A percentile compares a stretch with the other conserved stretches of the same genome.
Conservation (phyloP, 2,888 invertebrate species). For the Xestia xanthographa region DNA sequence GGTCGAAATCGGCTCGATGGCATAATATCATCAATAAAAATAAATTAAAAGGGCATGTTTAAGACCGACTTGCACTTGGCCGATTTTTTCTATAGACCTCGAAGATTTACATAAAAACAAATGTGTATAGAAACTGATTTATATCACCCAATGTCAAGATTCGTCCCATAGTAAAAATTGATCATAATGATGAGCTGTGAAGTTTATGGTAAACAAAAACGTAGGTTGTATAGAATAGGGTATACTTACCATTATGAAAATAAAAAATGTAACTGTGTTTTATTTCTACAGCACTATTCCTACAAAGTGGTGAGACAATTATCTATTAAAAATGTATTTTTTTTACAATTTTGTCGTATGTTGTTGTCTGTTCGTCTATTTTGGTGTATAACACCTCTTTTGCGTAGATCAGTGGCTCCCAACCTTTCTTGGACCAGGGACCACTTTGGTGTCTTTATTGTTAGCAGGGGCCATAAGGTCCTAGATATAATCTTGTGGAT, state of each 20-base stretch:
- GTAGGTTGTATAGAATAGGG: not conserved
- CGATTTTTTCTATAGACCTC: not conserved
- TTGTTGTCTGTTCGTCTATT: conserved; percentile 1
- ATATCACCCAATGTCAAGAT: not conserved
- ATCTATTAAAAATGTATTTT: not conserved
- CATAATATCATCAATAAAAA: too few species aligned
- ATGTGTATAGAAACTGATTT: not conserved
- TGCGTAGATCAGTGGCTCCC: too few species aligned
- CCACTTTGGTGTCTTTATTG: too few species aligned
- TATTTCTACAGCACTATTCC: conserved; percentile 30
- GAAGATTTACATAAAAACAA: not conserved
- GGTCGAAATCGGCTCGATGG: too few species aligned
- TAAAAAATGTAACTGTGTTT: not conserved
- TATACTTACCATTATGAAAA: not conserved
- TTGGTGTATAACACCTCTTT: not conserved
- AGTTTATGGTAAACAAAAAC: not conserved
- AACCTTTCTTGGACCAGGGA: too few species aligned
- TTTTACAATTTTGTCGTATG: not conserved
- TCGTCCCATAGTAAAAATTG: not conserved
- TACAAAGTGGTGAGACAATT: conserved; percentile 19
- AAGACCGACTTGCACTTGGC: too few species aligned
- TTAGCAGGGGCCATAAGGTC: too few species aligned
- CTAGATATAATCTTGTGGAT: too few species aligned
- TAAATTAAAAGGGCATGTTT: too few species aligned
- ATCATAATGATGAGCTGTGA: too few species aligned